Evolutionary conservation across 2,113 vertebrate species (phyloP).

Genomic region (Bos indicus): DNA sequence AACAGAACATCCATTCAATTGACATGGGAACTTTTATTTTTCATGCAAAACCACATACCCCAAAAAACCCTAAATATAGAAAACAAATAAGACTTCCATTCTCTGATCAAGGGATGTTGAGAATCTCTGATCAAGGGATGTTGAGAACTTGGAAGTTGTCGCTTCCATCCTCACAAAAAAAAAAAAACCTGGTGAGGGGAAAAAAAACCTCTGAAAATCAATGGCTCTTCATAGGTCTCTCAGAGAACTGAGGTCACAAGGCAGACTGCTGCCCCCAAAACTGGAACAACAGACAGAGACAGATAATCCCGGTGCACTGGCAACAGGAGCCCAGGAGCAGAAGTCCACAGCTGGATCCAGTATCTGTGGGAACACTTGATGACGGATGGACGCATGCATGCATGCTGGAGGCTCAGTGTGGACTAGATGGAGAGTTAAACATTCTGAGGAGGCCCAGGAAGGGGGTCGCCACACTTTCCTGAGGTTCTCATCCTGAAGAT

Average conservation of each 20-base stretch:
- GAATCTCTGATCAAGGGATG: background rate
- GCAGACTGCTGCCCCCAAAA: background rate
- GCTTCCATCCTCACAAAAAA: background rate
- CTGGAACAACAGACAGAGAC: background rate
- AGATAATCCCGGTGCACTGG: background rate
- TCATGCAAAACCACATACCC: background rate
- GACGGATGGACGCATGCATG: background rate
- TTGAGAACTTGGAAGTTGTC: background rate
- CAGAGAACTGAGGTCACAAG: background rate
- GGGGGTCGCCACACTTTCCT: background rate
- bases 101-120: background rate
- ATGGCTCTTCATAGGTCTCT: background rate
- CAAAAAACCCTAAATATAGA: background rate
- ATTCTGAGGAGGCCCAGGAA: background rate
- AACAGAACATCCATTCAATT: background rate
- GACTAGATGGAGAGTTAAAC: background rate
- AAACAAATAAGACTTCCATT: background rate
- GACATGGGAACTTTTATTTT: background rate
- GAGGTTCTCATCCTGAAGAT: background rate
- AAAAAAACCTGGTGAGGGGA: background rate
- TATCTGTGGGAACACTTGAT: accelerated
- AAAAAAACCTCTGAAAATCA: background rate
- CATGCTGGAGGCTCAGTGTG: background rate
- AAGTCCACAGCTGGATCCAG: background rate
- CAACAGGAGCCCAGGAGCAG: background rate